phyloP scores from a whole-genome alignment of 2,888 invertebrate species.

The Corbicula japonica region DNA sequence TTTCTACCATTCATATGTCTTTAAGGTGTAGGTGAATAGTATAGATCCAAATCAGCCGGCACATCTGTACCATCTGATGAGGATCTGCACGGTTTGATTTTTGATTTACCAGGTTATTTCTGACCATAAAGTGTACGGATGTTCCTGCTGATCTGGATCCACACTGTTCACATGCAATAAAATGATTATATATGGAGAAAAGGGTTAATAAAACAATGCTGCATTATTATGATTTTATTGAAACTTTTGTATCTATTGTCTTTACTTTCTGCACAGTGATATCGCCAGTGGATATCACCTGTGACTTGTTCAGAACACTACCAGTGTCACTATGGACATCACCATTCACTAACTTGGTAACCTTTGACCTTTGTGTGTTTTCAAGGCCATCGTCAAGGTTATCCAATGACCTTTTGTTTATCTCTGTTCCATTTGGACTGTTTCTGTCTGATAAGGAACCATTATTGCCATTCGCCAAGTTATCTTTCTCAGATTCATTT shows the following conservation, averaged over 20 bases:
- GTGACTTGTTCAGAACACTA: background rate
- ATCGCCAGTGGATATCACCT: background rate
- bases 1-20: too few relatives aligned
- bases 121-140: too few relatives aligned
- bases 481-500: slow-evolving; percentile 14
- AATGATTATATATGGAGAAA: too few relatives aligned
- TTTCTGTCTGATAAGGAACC: slow-evolving; percentile 14
- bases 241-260: slow-evolving; percentile 8
- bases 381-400: slow-evolving; percentile 30
- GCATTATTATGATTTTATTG: slow-evolving; percentile 15
- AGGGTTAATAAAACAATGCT: too few relatives aligned
- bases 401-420: slow-evolving; percentile 45
- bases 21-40: too few relatives aligned
- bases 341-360: slow-evolving; percentile 64
- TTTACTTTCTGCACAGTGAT: background rate
- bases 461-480: background rate
- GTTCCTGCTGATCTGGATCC: too few relatives aligned
- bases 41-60: too few relatives aligned
- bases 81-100: too few relatives aligned
- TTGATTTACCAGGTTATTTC: too few relatives aligned
- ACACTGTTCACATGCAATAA: too few relatives aligned
- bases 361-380: slow-evolving; percentile 55
- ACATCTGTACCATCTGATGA: too few relatives aligned
- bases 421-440: slow-evolving; percentile 47
- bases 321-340: slow-evolving; percentile 48